Base-by-base conservation (phyloP, 2,888 invertebrate species). In the Thereva unica region DNA sequence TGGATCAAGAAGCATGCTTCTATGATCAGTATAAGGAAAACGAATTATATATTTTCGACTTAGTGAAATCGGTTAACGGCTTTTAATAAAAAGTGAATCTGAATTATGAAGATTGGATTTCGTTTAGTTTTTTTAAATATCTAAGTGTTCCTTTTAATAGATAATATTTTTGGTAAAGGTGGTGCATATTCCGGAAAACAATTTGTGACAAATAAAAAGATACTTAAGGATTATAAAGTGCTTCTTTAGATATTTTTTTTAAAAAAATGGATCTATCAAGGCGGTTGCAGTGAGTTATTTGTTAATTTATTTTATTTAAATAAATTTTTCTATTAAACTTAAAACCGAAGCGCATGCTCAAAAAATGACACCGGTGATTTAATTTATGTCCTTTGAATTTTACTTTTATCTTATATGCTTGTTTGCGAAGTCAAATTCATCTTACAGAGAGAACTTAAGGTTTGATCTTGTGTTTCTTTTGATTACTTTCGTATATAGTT, bases 221-320 rank as follows among this genome's bases (percentile, higher is more conserved):
- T 41, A 61, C 40, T 50, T 12, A 50, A 61, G 61, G 61, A 61
- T 61, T 50, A 35, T 50, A 4, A 37, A 38, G 34, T 50, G 37
- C 7, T 50, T 9, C 7, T 23, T 4, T 23, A 23, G 23, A 23
- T 23, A 50, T 3, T 9, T 9, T 5, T 34, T 50, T 40, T 9
- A 34, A n/a, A 37, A 77, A 74, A 74, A 80, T 80, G 80, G 78
- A 79, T 77, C 78, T 80, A 79, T 78, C 80, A 74, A 78, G 79
- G 80, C 79, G 76, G 75, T 77, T 78, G 73, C 76, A 78, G 80
- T 80, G 77, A 80, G 80, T 74, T 74, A 34, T 38, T 12, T 52
- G 35, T 37, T 38, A 37, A 35, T 57, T 52, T 23, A 34, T 35
- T 64, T 10, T 9, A 37, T 23, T 8, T 12, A n/a, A 57, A 57